Evolutionary conservation across 2,888 invertebrate genomes (phyloP), one percentile per base, ranked within the genome.

Genomic region (Hylaea fasciaria): DNA sequence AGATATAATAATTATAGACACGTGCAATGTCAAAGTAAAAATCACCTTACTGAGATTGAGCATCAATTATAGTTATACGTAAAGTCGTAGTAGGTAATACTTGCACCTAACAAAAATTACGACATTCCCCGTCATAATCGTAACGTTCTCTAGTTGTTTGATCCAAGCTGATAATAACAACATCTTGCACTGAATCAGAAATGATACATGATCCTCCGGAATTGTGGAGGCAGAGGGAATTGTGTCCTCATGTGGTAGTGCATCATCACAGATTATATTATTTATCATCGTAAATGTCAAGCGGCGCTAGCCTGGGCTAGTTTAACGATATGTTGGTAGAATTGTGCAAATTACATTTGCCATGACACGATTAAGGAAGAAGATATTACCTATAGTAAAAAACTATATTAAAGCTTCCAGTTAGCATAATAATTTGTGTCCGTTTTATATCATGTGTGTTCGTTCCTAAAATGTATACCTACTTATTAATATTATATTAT

Each of bases 231-330:
- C 59, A 59, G 73, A 69, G 57, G 65, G 62, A 57, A 69, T 58
- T 64, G 64, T 56, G 53, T 56, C 60, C 50, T 37, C 61, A 53
- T 64, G 50, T 63, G 47, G 67, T 66, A 68, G 64, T 70, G 62
- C 66, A 70, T 68, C 63, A 66, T 64, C 67, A 66, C 63, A 70
- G n/a, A 68, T 69, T 62, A 58, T 64, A 64, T 71, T 67, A 70
- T 71, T 73, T 70, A 72, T 76, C 72, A 73, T 67, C 59, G 53
- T 77, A 66, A 77, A 80, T 77, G 81, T 82, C 81, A 82, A 58
- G 73, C 61, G 61, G 61, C 61, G 56, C 61, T 57, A 63, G 43
- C 39, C 71, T 56, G 77, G 22, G 22, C 40, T 22, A 7, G 37
- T 40, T 17, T 17, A 40, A 50, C 7, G 17, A 4, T 12, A 16